Percentiles rank a stretch among this genome's conserved stretches.
Conservation (phyloP, 2,113 vertebrate species). For the Mesocricetus auratus region DNA sequence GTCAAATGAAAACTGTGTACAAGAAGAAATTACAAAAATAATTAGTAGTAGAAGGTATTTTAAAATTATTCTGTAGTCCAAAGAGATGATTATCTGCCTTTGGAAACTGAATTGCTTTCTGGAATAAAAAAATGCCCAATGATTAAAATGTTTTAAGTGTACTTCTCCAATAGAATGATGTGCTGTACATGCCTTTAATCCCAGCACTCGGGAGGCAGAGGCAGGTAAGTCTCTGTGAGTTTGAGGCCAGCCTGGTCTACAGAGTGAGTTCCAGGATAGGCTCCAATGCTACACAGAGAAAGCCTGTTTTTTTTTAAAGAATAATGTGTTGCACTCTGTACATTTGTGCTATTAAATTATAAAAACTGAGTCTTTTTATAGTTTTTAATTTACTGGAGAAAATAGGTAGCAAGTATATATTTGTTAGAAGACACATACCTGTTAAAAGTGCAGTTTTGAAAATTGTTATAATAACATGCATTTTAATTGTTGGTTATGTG, state of each 20-base stretch:
- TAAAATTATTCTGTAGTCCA: conserved; percentile 47
- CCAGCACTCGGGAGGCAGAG: no score
- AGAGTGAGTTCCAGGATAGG: no score
- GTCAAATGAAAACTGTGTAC: background rate
- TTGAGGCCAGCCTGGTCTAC: no score
- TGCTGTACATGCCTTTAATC: background rate
- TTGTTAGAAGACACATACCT: background rate
- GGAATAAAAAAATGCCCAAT: background rate
- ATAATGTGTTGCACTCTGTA: background rate
- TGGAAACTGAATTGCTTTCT: conserved; percentile 45
- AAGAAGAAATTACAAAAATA: conserved; percentile 36
- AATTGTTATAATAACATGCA: background rate
- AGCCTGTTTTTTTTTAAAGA: background rate
- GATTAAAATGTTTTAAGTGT: background rate
- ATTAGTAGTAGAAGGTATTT: background rate
- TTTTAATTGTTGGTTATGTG: conserved; percentile 17
- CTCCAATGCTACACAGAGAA: no score
- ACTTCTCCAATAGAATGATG: background rate
- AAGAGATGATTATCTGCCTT: conserved; percentile 43
- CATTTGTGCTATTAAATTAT: conserved; percentile 16
- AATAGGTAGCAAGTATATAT: background rate
- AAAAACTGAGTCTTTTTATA: background rate
- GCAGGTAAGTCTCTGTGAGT: no score
- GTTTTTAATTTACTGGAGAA: conserved; percentile 51
- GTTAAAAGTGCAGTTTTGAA: background rate